These are phyloP conservation scores for Coenonympha arcania DNA, from an alignment of 2,888 invertebrate genomes.

Conservation along the genomic window DNA sequence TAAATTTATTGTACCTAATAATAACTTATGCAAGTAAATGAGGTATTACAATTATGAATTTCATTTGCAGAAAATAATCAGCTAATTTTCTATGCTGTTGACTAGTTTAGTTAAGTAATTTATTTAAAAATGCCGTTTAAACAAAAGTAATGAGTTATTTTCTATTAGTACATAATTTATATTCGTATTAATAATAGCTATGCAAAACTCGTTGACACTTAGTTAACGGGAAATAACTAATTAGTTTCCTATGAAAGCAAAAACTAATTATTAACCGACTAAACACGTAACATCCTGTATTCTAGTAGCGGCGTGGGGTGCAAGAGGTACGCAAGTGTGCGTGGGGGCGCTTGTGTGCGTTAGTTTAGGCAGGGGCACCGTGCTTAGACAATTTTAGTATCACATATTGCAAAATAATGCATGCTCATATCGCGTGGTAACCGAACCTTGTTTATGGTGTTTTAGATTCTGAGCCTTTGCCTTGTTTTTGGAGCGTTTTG, in stretches of 20 bases:
- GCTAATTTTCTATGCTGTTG: no score
- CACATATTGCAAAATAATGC: constrained; percentile 62
- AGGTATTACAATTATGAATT: no score
- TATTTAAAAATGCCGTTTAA: no score
- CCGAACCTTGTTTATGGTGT: constrained; percentile 28
- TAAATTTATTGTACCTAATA: no score
- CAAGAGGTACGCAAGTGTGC: constrained; percentile 36
- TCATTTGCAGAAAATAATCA: no score
- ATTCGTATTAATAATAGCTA: no score
- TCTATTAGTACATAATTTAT: no score
- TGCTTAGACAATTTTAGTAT: constrained; percentile 71
- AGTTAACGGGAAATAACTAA: not conserved
- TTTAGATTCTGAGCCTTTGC: constrained; percentile 10
- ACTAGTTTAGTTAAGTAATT: no score
- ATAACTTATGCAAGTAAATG: no score
- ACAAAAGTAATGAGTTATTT: no score
- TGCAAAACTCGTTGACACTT: not conserved
- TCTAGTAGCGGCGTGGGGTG: constrained; percentile 48
- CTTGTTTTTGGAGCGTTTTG: not conserved
- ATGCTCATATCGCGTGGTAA: constrained; percentile 31
- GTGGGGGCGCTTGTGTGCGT: constrained; percentile 35
- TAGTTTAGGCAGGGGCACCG: constrained; percentile 56
- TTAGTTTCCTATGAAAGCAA: not conserved
- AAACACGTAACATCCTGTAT: constrained; percentile 45
- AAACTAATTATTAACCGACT: constrained; percentile 14